phyloP scores from a whole-genome alignment of 2,797 vertebrate species.

The Octomys mimax region DNA sequence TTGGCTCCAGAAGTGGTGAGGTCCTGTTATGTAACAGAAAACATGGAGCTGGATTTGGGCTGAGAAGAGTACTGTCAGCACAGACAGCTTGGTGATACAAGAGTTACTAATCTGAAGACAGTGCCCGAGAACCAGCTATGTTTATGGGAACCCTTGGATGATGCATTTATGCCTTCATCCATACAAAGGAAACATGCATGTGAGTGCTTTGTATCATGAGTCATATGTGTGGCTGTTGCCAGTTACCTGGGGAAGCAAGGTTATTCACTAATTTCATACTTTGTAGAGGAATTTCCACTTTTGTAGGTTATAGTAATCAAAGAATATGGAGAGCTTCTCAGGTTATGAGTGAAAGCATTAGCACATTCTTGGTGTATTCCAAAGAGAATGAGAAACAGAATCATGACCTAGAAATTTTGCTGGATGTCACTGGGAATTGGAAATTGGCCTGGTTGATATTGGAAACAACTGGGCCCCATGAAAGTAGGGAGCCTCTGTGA shows the following conservation, averaged over 20 bases:
- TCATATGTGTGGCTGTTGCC: neutral
- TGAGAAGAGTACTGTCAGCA: neutral
- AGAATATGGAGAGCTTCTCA: slow-evolving; percentile 9
- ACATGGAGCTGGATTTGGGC: neutral
- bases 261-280: neutral
- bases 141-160: neutral
- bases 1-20: neutral
- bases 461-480: neutral
- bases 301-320: neutral
- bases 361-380: neutral
- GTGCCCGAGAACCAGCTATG: neutral
- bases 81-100: neutral
- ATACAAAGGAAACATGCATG: neutral
- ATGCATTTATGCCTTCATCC: neutral
- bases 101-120: neutral
- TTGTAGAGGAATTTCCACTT: neutral
- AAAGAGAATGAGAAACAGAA: neutral
- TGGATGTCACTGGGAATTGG: neutral
- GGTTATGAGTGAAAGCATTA: neutral
- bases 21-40: neutral
- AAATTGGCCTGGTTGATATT: neutral
- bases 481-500: neutral
- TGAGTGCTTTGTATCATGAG: neutral
- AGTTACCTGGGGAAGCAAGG: slow-evolving; percentile 38
- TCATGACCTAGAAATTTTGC: slow-evolving; percentile 14